A percentile compares a stretch with the other conserved stretches of the same genome.
Evolutionary conservation across 2,888 invertebrate species (phyloP).

Genomic region (Galerucella pusilla): DNA sequence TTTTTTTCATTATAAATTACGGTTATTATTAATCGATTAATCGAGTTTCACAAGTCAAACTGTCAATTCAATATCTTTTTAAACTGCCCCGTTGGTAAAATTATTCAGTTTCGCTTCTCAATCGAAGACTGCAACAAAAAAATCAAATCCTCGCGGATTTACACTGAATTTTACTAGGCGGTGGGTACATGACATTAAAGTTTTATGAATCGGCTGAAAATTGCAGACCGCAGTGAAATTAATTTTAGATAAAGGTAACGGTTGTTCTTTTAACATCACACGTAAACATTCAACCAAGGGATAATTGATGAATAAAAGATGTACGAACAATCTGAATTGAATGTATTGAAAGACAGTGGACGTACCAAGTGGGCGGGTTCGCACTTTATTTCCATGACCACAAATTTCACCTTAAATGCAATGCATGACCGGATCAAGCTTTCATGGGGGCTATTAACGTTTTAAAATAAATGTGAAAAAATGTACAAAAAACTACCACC

Average conservation of each 20-base stretch:
- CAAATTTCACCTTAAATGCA: background rate
- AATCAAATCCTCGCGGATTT: slow-evolving; percentile 7
- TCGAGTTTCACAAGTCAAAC: background rate
- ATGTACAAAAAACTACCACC: too few relatives aligned
- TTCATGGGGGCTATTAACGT: too few relatives aligned
- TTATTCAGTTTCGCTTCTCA: slow-evolving; percentile 4
- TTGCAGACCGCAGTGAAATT: slow-evolving; percentile 9
- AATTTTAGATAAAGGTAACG: slow-evolving; percentile 19
- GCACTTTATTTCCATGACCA: background rate
- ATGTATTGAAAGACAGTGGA: slow-evolving; percentile 11
- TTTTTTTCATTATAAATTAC: background rate
- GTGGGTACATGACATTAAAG: slow-evolving; percentile 1
- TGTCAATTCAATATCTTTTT: background rate
- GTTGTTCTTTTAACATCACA: slow-evolving; percentile 15
- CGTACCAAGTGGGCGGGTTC: background rate
- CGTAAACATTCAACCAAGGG: slow-evolving; percentile 1
- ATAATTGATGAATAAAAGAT: slow-evolving; percentile 22
- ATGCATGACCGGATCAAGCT: too few relatives aligned
- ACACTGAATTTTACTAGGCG: background rate
- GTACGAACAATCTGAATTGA: background rate
- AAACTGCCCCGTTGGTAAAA: background rate
- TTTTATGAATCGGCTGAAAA: slow-evolving; percentile 20
- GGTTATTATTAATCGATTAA: background rate
- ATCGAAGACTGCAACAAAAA: background rate
- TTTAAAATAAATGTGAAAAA: too few relatives aligned